These are phyloP conservation scores for Mus minutoides DNA, from an alignment of 2,797 vertebrate species.

Conservation along the genomic window DNA sequence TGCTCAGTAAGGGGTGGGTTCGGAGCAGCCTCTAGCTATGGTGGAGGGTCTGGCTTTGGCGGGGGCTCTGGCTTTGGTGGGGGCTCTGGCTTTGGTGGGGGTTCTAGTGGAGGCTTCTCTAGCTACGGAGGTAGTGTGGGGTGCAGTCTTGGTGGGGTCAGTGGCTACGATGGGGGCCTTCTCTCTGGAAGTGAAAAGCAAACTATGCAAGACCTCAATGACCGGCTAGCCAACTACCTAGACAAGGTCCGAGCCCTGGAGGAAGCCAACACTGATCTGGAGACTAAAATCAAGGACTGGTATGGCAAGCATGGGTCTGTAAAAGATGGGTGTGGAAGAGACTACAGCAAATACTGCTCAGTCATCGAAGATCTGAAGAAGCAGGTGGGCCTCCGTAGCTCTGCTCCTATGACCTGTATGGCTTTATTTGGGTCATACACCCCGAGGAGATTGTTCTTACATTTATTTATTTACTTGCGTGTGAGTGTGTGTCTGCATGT, in stretches of 20 bases:
- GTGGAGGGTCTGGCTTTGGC: no score
- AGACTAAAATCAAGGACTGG: constrained; percentile 91
- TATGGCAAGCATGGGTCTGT: constrained; percentile 86
- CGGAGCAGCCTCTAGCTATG: constrained; percentile 22
- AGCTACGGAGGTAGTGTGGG: constrained; percentile 16
- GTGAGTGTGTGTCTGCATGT: background rate
- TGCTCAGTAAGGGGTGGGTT: background rate
- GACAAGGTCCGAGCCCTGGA: constrained; percentile 93
- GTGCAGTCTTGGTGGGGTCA: constrained; percentile 68
- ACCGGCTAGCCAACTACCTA: constrained; percentile 93
- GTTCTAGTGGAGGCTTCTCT: constrained; percentile 61
- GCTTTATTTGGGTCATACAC: background rate
- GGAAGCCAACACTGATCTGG: constrained; percentile 87
- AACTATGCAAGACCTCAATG: constrained; percentile 96
- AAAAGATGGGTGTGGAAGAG: constrained; percentile 78
- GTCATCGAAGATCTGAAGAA: constrained; percentile 90
- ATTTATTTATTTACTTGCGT: background rate
- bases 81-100: background rate
- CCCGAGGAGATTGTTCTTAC: background rate
- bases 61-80: constrained; percentile 9
- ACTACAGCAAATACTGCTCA: constrained; percentile 88
- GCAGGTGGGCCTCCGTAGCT: constrained; percentile 86
- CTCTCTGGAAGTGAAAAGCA: constrained; percentile 90
- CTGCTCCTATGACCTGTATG: background rate
- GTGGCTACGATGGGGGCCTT: constrained; percentile 83